phyloP scores from a whole-genome alignment of 2,113 vertebrate species.

The Archilochus colubris region DNA sequence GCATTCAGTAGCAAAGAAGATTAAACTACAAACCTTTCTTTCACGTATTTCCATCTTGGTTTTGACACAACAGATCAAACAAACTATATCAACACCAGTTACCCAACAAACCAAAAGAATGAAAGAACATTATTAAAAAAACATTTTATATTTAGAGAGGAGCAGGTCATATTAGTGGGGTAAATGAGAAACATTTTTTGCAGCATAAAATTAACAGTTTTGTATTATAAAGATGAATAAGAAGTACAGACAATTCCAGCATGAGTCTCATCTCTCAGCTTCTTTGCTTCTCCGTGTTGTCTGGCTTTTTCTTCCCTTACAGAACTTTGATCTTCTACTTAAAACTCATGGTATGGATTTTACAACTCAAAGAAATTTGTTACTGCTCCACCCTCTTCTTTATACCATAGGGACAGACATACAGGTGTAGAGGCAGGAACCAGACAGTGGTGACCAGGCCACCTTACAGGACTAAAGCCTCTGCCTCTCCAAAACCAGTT shows the following conservation, averaged over 20 bases:
- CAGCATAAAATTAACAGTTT: neutral
- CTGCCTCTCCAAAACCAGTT: neutral
- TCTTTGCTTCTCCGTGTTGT: neutral
- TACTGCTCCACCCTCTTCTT: neutral
- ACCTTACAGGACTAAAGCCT: too few species aligned
- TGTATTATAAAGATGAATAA: neutral
- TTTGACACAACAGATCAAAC: constrained; percentile 54
- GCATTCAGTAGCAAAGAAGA: constrained; percentile 20
- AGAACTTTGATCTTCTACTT: neutral
- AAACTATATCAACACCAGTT: neutral
- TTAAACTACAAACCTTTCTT: constrained; percentile 40
- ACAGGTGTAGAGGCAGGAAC: neutral
- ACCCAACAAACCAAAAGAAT: constrained; percentile 9
- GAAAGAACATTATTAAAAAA: constrained; percentile 24
- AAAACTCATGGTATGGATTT: neutral
- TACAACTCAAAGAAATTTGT: neutral
- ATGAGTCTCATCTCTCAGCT: neutral
- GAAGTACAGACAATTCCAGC: neutral
- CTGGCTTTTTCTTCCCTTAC: too few species aligned
- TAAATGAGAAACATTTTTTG: neutral
- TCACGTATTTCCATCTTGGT: neutral
- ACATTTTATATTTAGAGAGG: neutral
- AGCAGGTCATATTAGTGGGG: neutral
- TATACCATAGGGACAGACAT: fast-evolving
- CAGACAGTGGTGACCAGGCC: neutral